Percentiles rank a stretch among this genome's conserved stretches.
Evolutionary conservation across 1,140 invertebrate genomes (phyloP).

Genomic region (Atta texana): DNA sequence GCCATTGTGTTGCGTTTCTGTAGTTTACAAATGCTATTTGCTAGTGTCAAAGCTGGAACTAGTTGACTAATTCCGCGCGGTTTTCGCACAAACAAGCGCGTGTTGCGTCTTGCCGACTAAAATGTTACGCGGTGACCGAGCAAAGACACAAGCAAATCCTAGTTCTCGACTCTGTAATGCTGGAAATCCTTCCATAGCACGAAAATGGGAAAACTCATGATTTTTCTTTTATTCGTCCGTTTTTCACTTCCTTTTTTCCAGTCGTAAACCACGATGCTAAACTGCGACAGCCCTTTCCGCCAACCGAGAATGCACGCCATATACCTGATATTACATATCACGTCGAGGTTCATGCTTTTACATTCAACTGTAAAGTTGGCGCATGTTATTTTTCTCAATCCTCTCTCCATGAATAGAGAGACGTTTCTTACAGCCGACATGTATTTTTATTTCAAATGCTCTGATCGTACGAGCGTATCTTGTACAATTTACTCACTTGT

Average conservation of each 20-base stretch:
- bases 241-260: background rate
- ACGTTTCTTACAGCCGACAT: background rate
- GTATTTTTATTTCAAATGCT: background rate
- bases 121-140: conserved; percentile 24
- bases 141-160: background rate
- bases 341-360: background rate
- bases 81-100: conserved; percentile 22
- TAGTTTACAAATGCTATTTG: conserved; percentile 33
- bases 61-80: conserved; percentile 5
- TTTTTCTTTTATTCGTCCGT: background rate
- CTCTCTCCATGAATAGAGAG: background rate
- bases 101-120: background rate
- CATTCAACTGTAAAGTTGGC: conserved; percentile 5
- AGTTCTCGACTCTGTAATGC: background rate
- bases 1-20: background rate
- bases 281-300: background rate
- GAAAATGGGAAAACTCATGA: background rate
- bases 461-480: background rate
- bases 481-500: too few species aligned
- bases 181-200: background rate
- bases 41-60: background rate
- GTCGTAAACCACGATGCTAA: conserved; percentile 13
- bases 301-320: background rate
- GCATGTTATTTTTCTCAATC: background rate
- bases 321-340: conserved; percentile 10